A percentile compares a stretch with the other conserved stretches of the same genome.
phyloP scores from a whole-genome alignment of 2,113 vertebrate genomes.

The Dipodomys ordii region DNA sequence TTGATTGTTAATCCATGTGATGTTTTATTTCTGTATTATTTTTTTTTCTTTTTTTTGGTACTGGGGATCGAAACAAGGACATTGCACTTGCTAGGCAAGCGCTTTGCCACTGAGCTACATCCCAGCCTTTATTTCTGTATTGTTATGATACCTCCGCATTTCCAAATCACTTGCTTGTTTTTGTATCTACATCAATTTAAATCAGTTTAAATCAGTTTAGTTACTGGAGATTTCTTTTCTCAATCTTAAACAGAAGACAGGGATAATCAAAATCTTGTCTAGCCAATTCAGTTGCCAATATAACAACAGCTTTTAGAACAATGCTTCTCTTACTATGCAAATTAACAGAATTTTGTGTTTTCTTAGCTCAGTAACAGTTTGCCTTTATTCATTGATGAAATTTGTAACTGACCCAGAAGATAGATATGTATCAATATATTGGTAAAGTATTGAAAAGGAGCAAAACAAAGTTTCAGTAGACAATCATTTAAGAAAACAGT shows the following conservation, averaged over 20 bases:
- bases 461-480: neutral
- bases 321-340: neutral
- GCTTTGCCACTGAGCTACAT: too few species aligned
- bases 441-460: neutral
- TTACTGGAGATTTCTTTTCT: neutral
- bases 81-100: too few species aligned
- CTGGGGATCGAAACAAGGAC: too few species aligned
- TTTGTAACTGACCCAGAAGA: neutral
- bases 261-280: constrained; percentile 28
- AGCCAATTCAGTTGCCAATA: neutral
- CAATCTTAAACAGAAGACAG: neutral
- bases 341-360: constrained; percentile 43
- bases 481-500: neutral
- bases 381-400: constrained; percentile 22
- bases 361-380: constrained; percentile 50
- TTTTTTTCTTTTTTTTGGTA: too few species aligned
- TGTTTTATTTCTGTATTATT: neutral
- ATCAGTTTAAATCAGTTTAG: neutral
- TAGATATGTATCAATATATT: neutral
- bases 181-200: constrained; percentile 35
- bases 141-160: neutral
- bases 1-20: neutral
- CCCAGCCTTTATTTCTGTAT: neutral
- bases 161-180: neutral
- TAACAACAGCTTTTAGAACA: constrained; percentile 33